These are phyloP conservation scores for Muntiacus muntjak DNA, from an alignment of 2,113 vertebrate species.

Conservation along the genomic window DNA sequence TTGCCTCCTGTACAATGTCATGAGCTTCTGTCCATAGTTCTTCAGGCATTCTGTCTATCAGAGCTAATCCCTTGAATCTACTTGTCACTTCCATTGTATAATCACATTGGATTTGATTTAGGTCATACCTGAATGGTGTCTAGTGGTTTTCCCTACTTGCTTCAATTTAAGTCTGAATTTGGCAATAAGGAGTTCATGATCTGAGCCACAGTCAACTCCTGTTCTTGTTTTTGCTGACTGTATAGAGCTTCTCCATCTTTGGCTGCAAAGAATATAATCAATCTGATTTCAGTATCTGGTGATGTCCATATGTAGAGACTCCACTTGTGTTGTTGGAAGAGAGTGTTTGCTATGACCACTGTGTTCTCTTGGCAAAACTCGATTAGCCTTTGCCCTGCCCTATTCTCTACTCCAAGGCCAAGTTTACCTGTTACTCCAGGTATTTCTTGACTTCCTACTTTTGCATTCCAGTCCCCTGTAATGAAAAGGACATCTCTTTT, in stretches of 20 bases:
- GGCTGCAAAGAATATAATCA: background rate
- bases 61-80: background rate
- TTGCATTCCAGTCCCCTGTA: background rate
- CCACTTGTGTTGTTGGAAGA: background rate
- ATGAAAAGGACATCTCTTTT: background rate
- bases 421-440: background rate
- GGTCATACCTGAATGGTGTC: background rate
- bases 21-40: background rate
- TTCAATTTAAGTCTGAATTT: background rate
- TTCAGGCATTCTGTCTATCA: background rate
- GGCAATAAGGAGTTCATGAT: background rate
- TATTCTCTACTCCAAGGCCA: background rate
- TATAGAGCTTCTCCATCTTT: background rate
- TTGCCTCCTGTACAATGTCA: background rate
- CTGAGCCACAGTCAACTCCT: background rate
- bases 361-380: background rate
- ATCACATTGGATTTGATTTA: background rate
- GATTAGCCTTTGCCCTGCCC: fast-evolving
- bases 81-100: background rate
- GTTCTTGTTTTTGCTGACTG: background rate
- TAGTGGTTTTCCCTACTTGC: background rate
- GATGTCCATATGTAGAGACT: background rate
- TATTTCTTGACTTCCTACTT: background rate
- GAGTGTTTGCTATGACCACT: background rate
- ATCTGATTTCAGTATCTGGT: background rate